Evolutionary conservation across 2,888 invertebrate species (phyloP), one percentile per base, ranked within the genome.

Genomic region (Eupithecia exiguata): DNA sequence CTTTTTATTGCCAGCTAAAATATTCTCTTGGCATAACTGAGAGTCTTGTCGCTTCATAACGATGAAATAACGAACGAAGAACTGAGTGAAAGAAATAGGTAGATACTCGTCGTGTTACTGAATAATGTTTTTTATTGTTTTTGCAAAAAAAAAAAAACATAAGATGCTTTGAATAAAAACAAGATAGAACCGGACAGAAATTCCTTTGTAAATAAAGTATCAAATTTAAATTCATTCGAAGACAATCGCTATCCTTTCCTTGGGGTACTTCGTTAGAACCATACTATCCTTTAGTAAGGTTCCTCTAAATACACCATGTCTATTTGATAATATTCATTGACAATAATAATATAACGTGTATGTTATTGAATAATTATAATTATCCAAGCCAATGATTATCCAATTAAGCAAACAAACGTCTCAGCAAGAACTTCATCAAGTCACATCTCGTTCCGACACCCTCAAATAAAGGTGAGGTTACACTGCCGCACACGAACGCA

Each of bases 391-490:
- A 35, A 35, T 66, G 66, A 66, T 66, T 66, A 66, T n/a, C 38
- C 68, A 68, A 68, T 68, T 38, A 36, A 68, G 53, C 35, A 38
- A 68, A 72, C 62, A 72, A 72, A 68, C 68, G 62, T 68, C 46
- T 71, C 46, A 70, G 70, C 63, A n/a, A 49, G 65, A 66, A 58
- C 66, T 71, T 71, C 53, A 69, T 72, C 65, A 65, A 72, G 49
- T 62, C 72, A 62, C 62, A 30, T 68, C 72, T 69, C 58, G 58
- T 61, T 36, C 61, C 68, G 43, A 35, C 72, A 35, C n/a, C 38
- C 66, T 40, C 40, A 38, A 21, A 25, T 66, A 66, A 66, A 66
- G 66, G 40, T 66, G 40, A 66, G n/a, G 21, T 38, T 21, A 40
- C 66, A 66, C 40, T 38, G n/a, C 12, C 3, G 62, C 18, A 12